Percentiles rank a stretch among this genome's conserved stretches.
Conservation (phyloP, 2,888 invertebrate species). For the Torymus texanus region DNA sequence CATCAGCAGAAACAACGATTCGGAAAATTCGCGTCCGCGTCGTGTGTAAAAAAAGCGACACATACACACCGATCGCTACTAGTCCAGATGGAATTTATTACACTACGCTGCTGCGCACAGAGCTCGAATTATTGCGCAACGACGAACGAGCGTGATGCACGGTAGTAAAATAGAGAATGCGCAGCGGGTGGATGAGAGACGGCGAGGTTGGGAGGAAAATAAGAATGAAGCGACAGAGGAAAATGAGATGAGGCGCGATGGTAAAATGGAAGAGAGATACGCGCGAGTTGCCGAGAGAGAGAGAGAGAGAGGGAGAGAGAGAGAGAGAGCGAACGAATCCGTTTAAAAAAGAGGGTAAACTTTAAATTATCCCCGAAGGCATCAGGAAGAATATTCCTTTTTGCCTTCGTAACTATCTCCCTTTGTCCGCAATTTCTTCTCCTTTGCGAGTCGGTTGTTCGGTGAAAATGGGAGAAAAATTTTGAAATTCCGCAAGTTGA, state of each 20-base stretch:
- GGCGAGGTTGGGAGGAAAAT: too few species aligned
- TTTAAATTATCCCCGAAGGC: constrained; percentile 49
- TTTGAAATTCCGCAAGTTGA: too few species aligned
- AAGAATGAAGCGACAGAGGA: too few species aligned
- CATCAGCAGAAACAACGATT: constrained; percentile 8
- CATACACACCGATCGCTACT: too few species aligned
- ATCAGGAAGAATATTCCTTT: constrained; percentile 25
- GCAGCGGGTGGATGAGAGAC: too few species aligned
- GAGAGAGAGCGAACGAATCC: neutral
- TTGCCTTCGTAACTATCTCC: constrained; percentile 4
- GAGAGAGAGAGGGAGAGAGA: neutral
- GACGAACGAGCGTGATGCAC: too few species aligned
- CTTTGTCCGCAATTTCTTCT: constrained; percentile 10
- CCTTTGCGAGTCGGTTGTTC: neutral
- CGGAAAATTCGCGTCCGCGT: too few species aligned
- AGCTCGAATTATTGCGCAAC: too few species aligned
- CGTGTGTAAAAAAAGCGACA: too few species aligned
- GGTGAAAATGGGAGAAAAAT: neutral
- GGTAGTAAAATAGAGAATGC: too few species aligned
- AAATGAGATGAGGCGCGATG: neutral
- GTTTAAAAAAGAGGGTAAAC: constrained; percentile 28
- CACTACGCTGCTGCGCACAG: too few species aligned
- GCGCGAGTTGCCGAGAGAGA: neutral
- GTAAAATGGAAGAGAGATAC: neutral
- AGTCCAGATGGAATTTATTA: too few species aligned